phyloP scores from a whole-genome alignment of 2,113 vertebrate species.

The Bucco capensis region DNA sequence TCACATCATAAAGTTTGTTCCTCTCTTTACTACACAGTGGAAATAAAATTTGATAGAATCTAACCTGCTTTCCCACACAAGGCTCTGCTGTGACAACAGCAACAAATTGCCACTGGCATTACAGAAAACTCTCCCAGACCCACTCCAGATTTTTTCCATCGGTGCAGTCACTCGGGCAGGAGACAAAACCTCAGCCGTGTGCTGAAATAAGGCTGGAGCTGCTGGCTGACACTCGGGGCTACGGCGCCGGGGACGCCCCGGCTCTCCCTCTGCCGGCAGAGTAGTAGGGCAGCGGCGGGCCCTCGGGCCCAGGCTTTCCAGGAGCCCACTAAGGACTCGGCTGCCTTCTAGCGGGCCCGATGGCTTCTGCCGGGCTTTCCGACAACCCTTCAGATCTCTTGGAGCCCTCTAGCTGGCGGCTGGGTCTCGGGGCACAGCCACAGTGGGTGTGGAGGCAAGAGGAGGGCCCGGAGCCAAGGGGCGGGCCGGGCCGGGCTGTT shows the following conservation, averaged over 20 bases:
- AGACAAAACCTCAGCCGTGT: background rate
- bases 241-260: background rate
- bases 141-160: background rate
- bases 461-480: too few species aligned
- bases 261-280: background rate
- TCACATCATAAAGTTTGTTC: background rate
- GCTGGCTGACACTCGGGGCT: background rate
- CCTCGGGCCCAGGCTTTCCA: background rate
- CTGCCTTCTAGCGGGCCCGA: too few species aligned
- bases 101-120: background rate
- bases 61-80: accelerated
- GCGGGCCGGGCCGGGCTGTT: background rate
- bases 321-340: too few species aligned
- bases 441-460: too few species aligned
- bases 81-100: background rate
- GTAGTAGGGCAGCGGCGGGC: background rate
- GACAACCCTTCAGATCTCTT: too few species aligned
- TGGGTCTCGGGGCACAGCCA: too few species aligned
- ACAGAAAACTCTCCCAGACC: background rate
- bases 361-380: too few species aligned
- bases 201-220: background rate
- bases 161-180: background rate
- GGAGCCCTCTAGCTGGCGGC: too few species aligned
- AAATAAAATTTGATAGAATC: accelerated
- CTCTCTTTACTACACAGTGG: too few species aligned